phyloP scores from a whole-genome alignment of 2,888 invertebrate genomes.

The Eilema sororculum region DNA sequence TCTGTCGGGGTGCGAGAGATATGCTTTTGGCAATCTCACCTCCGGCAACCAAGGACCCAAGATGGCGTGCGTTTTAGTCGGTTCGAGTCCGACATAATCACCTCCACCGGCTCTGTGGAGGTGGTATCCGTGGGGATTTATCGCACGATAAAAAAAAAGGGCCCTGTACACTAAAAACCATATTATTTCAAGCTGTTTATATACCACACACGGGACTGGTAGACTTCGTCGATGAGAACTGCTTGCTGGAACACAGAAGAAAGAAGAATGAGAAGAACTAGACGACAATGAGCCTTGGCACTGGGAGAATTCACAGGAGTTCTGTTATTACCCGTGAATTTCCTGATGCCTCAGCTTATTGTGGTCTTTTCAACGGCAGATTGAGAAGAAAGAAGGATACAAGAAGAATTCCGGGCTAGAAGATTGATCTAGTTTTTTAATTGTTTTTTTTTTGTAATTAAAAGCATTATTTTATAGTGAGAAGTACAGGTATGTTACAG shows the following conservation, averaged over 20 bases:
- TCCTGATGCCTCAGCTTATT: slow-evolving; percentile 85
- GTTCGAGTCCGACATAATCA: too few relatives aligned
- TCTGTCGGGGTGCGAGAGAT: too few relatives aligned
- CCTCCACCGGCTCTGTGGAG: too few relatives aligned
- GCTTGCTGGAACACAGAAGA: not conserved
- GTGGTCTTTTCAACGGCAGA: slow-evolving; percentile 50
- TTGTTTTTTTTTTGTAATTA: not conserved
- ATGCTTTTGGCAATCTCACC: too few relatives aligned
- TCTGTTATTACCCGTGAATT: slow-evolving; percentile 83
- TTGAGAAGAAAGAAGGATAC: slow-evolving; percentile 30
- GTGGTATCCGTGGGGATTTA: too few relatives aligned
- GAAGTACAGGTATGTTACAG: too few relatives aligned
- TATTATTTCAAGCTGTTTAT: not conserved
- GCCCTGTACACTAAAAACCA: too few relatives aligned
- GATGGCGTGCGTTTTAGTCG: too few relatives aligned
- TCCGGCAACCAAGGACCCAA: too few relatives aligned
- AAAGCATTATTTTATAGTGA: too few relatives aligned
- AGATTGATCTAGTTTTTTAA: not conserved
- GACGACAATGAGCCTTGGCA: slow-evolving; percentile 80
- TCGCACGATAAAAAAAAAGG: too few relatives aligned
- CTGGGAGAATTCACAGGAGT: slow-evolving; percentile 88
- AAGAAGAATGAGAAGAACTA: slow-evolving; percentile 41
- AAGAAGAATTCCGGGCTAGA: not conserved
- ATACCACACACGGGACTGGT: not conserved
- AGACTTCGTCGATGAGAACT: not conserved